Percentiles rank a stretch among this genome's conserved stretches.
phyloP scores from a whole-genome alignment of 2,888 invertebrate species.

The Congeria kusceri region DNA sequence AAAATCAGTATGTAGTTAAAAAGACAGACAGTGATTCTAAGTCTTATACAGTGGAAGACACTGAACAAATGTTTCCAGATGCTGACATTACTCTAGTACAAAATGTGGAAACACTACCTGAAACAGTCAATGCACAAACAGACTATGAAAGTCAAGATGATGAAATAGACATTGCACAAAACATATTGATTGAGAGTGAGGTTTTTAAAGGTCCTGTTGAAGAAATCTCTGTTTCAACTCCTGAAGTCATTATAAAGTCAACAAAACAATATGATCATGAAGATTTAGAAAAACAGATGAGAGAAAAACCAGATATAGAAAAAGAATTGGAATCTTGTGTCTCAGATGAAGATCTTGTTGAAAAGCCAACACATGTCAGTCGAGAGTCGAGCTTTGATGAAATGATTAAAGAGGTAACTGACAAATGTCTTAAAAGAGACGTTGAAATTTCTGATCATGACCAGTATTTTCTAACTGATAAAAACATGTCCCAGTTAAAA shows the following conservation, averaged over 20 bases:
- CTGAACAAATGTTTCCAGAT: too few species aligned
- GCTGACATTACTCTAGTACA: too few species aligned
- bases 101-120: background rate
- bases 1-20: too few species aligned
- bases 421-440: background rate
- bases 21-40: too few species aligned
- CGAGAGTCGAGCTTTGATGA: constrained; percentile 45
- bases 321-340: constrained; percentile 25
- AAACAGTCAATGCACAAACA: constrained; percentile 6
- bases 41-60: too few species aligned
- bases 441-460: constrained; percentile 33
- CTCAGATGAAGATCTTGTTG: constrained; percentile 71
- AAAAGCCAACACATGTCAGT: constrained; percentile 63
- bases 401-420: background rate
- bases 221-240: constrained; percentile 7
- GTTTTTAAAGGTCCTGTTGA: constrained; percentile 15
- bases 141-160: background rate
- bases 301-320: constrained; percentile 2
- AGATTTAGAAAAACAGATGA: constrained; percentile 9
- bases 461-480: constrained; percentile 26
- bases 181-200: constrained; percentile 1
- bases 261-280: background rate
- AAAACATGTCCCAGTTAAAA: constrained; percentile 20
- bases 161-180: background rate
- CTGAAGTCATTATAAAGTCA: background rate